Evolutionary conservation across 2,113 vertebrate genomes (phyloP).

Genomic region (Coregonus clupeaformis): DNA sequence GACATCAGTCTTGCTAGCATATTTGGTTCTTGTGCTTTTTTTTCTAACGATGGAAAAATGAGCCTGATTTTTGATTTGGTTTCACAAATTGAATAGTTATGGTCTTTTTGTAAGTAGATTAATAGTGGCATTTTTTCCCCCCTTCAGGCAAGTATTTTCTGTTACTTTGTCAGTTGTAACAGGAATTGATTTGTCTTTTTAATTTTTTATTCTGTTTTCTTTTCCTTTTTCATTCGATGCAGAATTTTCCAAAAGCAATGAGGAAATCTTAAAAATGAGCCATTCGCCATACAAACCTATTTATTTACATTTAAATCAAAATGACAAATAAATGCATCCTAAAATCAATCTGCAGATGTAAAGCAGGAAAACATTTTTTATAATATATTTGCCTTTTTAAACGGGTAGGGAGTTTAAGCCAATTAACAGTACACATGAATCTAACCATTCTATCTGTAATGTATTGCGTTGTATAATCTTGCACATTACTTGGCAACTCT

Average conservation of each 20-base stretch:
- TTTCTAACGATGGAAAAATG: slow-evolving; percentile 79
- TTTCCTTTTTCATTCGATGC: slow-evolving; percentile 37
- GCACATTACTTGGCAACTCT: slow-evolving; percentile 79
- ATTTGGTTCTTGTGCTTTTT: slow-evolving; percentile 87
- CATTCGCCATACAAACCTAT: slow-evolving; percentile 86
- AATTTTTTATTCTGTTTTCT: slow-evolving; percentile 29
- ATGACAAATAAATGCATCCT: slow-evolving; percentile 81
- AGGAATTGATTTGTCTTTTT: slow-evolving; percentile 80
- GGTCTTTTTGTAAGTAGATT: slow-evolving; percentile 85
- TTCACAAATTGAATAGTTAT: slow-evolving; percentile 85
- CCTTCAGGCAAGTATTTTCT: slow-evolving; percentile 88
- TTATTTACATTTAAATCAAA: slow-evolving; percentile 83
- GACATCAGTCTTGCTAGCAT: slow-evolving; percentile 86
- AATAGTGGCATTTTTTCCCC: slow-evolving; percentile 79
- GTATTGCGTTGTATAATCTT: slow-evolving; percentile 79
- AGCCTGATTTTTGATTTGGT: slow-evolving; percentile 84
- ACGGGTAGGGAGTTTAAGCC: slow-evolving; percentile 72
- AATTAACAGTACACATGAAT: slow-evolving; percentile 79
- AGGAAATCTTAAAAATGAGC: slow-evolving; percentile 59
- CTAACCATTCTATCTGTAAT: slow-evolving; percentile 79
- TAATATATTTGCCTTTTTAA: slow-evolving; percentile 82
- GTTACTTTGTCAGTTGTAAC: slow-evolving; percentile 85
- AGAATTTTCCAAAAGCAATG: slow-evolving; percentile 34
- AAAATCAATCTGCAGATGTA: slow-evolving; percentile 71
- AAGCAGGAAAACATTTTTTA: slow-evolving; percentile 65